A percentile compares a stretch with the other conserved stretches of the same genome.
Conservation (phyloP, 1,140 invertebrate genomes). For the Drosophila nigrodunni region DNA sequence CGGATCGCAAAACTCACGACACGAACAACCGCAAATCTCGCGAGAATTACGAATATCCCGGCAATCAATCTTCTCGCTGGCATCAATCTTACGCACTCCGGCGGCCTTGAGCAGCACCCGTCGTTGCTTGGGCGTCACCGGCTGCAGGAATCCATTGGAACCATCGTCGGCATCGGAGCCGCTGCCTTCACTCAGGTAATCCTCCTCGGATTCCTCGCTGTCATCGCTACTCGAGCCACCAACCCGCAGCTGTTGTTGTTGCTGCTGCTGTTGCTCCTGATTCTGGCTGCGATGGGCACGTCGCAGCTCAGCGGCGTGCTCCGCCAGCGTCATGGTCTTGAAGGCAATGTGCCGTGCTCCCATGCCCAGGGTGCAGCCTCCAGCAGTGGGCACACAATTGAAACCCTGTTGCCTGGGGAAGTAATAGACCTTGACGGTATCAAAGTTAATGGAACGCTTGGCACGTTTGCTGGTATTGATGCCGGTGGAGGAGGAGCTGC, state of each 20-base stretch:
- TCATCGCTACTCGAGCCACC: conserved; percentile 88
- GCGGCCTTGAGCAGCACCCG: conserved; percentile 93
- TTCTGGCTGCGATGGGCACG: conserved; percentile 92
- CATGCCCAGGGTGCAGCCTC: conserved; percentile 98
- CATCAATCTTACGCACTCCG: conserved; percentile 97
- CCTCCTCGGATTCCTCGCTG: conserved; percentile 92
- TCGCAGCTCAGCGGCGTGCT: conserved; percentile 95
- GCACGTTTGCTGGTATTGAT: conserved; percentile 86
- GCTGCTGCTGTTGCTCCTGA: conserved; percentile 89
- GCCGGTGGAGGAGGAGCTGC: neutral
- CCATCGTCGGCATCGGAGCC: conserved; percentile 95
- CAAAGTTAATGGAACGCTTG: conserved; percentile 93
- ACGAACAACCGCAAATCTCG: conserved; percentile 97
- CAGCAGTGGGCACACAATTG: conserved; percentile 98
- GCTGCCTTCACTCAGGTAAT: conserved; percentile 91
- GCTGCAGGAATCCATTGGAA: conserved; percentile 96
- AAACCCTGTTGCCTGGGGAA: conserved; percentile 98
- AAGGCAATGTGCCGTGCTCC: conserved; percentile 92
- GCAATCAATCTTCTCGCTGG: conserved; percentile 97
- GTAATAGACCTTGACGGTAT: conserved; percentile 97
- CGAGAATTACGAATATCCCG: conserved; percentile 95
- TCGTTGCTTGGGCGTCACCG: conserved; percentile 96
- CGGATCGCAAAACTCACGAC: conserved; percentile 97
- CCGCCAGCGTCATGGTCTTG: conserved; percentile 87
- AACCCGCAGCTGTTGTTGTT: conserved; percentile 86